Conservation (phyloP, 2,113 vertebrate species). For the Pluvialis apricaria region DNA sequence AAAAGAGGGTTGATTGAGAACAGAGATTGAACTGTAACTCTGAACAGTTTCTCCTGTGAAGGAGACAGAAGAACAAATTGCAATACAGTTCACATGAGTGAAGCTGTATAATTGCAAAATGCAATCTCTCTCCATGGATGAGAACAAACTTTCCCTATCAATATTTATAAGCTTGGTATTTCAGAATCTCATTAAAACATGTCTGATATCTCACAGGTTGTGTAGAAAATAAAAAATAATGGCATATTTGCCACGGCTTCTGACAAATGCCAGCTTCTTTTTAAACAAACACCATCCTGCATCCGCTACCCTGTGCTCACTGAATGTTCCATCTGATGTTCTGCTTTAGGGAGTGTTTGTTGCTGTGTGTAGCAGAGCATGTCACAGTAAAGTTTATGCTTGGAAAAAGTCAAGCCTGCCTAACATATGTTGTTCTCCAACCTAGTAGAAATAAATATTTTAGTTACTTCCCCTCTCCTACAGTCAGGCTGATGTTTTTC, state of each 20-base stretch:
- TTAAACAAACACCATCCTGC: conserved; percentile 2
- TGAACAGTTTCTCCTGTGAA: not conserved
- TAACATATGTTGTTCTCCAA: not conserved
- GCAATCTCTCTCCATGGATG: not conserved
- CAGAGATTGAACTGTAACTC: conserved; percentile 44
- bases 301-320: not conserved
- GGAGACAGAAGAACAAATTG: conserved; percentile 50
- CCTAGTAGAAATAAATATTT: conserved; percentile 30
- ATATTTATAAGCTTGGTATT: conserved; percentile 52
- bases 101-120: conserved; percentile 46
- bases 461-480: not conserved
- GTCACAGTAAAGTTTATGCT: not conserved
- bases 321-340: not conserved
- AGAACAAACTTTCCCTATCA: conserved; percentile 14
- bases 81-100: conserved; percentile 33
- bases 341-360: conserved; percentile 27
- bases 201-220: not conserved
- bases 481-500: not conserved
- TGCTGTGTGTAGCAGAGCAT: not conserved
- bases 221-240: conserved; percentile 27
- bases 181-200: conserved; percentile 42
- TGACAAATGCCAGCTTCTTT: conserved; percentile 20
- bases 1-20: conserved; percentile 26
- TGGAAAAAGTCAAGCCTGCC: not conserved
- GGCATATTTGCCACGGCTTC: not conserved